phyloP scores from a whole-genome alignment of 2,888 invertebrate genomes.

The Rotaria magnacalcarata region DNA sequence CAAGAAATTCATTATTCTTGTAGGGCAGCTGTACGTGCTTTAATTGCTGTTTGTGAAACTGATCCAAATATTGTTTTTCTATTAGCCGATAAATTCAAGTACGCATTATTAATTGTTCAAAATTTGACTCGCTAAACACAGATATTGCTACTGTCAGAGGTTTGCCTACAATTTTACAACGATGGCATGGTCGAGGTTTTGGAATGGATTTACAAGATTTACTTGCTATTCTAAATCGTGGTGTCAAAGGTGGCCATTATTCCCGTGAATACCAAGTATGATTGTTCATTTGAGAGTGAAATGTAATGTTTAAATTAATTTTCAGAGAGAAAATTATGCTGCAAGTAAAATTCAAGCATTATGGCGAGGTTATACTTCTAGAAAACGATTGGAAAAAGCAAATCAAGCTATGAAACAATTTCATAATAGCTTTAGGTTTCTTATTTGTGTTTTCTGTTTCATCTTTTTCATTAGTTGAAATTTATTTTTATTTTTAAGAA shows the following conservation, averaged over 20 bases:
- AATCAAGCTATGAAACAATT: not conserved
- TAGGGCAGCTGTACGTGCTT: conserved; percentile 5
- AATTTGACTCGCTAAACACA: not conserved
- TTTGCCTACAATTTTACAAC: not conserved
- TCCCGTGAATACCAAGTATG: not conserved
- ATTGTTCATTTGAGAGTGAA: not conserved
- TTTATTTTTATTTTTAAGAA: not conserved
- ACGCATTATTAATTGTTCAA: not conserved
- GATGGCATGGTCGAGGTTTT: conserved; percentile 17
- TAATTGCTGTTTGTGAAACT: not conserved
- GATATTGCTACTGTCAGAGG: not conserved
- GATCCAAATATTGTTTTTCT: not conserved
- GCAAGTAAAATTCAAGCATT: conserved; percentile 1
- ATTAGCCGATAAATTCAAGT: conserved; percentile 31
- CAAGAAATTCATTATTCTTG: not conserved
- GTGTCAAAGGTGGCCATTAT: not conserved
- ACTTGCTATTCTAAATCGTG: not conserved
- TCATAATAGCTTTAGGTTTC: not conserved
- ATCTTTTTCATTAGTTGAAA: not conserved
- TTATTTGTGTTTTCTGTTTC: no score
- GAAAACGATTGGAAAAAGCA: not conserved
- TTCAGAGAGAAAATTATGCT: conserved; percentile 8
- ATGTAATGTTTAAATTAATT: no score
- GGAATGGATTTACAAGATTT: conserved; percentile 32
- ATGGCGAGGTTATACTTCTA: not conserved